Percentiles rank a stretch among this genome's conserved stretches.
phyloP scores from a whole-genome alignment of 2,113 vertebrate species.

The Phalacrocorax brasilianus region DNA sequence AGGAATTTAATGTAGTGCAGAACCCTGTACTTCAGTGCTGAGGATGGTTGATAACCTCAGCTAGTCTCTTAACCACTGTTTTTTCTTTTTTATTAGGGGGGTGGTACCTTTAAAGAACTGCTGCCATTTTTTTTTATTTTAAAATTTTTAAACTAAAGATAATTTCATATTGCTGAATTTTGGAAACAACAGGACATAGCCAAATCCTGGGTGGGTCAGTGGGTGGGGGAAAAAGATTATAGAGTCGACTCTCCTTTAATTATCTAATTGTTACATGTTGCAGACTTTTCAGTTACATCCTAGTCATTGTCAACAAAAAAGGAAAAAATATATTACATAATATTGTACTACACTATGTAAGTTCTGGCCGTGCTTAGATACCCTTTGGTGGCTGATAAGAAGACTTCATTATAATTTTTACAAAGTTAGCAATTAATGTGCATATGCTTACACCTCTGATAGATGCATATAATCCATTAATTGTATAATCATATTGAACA shows the following conservation, averaged over 20 bases:
- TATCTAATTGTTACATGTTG: not conserved
- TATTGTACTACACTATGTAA: not conserved
- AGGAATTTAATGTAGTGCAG: too few relatives aligned
- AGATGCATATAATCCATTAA: not conserved
- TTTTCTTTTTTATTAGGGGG: not conserved
- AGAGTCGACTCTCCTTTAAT: not conserved
- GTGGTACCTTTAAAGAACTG: not conserved
- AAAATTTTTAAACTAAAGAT: not conserved
- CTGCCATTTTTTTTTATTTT: not conserved
- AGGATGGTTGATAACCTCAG: too few relatives aligned
- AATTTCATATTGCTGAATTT: not conserved
- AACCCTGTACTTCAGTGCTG: too few relatives aligned
- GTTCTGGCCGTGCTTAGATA: not conserved
- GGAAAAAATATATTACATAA: not conserved
- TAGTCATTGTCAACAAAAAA: not conserved
- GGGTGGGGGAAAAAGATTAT: not conserved
- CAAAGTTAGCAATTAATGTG: not conserved
- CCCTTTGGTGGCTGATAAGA: not conserved
- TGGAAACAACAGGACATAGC: not conserved
- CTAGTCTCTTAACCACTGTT: not conserved
- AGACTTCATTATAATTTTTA: not conserved
- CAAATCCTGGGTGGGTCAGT: not conserved
- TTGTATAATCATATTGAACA: not conserved
- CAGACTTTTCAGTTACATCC: not conserved
- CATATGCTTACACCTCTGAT: not conserved